A percentile compares a stretch with the other conserved stretches of the same genome.
Evolutionary conservation across 2,797 vertebrate species (phyloP).

Genomic region (Poeciliopsis infans): DNA sequence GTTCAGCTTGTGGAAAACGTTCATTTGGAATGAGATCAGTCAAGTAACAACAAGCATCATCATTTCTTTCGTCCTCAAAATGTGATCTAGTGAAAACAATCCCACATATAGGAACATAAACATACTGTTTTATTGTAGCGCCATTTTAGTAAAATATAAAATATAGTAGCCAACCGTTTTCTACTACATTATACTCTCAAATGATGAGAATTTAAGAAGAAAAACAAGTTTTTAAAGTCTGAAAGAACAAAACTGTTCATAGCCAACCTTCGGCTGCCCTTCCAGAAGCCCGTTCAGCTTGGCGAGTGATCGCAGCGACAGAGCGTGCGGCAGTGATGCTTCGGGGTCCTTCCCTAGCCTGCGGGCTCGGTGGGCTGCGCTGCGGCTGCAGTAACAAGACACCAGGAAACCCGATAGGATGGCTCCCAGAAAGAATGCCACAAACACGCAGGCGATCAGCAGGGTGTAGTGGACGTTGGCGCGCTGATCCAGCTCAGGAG

Average conservation of each 20-base stretch:
- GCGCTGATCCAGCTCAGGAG: constrained; percentile 60
- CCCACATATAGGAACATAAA: not conserved
- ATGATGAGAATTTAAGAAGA: not conserved
- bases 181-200: not conserved
- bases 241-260: no score
- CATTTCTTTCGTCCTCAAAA: not conserved
- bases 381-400: constrained; percentile 84
- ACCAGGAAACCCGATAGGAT: constrained; percentile 85
- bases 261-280: constrained; percentile 62
- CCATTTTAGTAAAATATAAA: not conserved
- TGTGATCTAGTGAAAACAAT: not conserved
- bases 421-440: constrained; percentile 86
- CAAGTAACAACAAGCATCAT: not conserved
- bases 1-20: not conserved
- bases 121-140: not conserved
- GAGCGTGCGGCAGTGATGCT: constrained; percentile 77
- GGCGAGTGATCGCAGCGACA: constrained; percentile 85
- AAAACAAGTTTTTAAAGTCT: not conserved
- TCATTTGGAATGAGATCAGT: not conserved
- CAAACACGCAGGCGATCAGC: constrained; percentile 84
- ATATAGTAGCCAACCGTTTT: not conserved
- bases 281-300: constrained; percentile 85
- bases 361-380: constrained; percentile 45
- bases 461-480: constrained; percentile 84
- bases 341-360: constrained; percentile 79